Base-by-base conservation (phyloP, 2,888 invertebrate species). In the Oscheius onirici region DNA sequence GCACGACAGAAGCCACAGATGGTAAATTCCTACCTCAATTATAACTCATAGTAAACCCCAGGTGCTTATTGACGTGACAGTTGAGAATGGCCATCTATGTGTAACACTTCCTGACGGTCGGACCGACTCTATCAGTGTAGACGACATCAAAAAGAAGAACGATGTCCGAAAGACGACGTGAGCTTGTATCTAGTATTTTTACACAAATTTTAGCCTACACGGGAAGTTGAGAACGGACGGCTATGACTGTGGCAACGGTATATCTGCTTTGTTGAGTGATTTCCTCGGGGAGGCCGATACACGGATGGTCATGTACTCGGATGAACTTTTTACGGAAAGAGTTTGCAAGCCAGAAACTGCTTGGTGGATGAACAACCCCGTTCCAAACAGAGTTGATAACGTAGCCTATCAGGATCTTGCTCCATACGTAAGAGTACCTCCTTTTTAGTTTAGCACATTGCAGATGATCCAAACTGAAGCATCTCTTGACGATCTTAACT, bases 231-330 rank as follows among this genome's bases (percentile, higher is more conserved):
- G 78, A 13, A 77, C 82, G 6, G 85, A 85, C 51, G 85, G 85
- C 6, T 75, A 80, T 51, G 85, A 85, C 58, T 85, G 85, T 66
- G 85, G 85, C 3, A 81, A 83, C 20, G 76, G 68, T 10, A 75
- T 78, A 2, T 80, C 77, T n/a, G 58, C 67, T 13, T 76, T 79
- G 13, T 71, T 85, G 49, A 77, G 78, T 8, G 67, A 80, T 22
- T 75, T 74, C 20, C 58, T 84, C 17, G 75, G 72, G 15, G 77
- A 78, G 49, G 60, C 60, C 3, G 78, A 75, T 52, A 72, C 72
- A 20, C 79, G 86, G 11, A 68, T 85, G 17, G 72, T 86, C 52
- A 76, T 81, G 71, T 86, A 80, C 72, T 70, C 73, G 41, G 72
- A 76, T 0, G 76, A 69, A 24, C 67, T 85, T 26, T 83, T 78